A percentile compares a stretch with the other conserved stretches of the same genome.
Conservation (phyloP, 2,888 invertebrate genomes). For the Fissipunctia ypsillon region DNA sequence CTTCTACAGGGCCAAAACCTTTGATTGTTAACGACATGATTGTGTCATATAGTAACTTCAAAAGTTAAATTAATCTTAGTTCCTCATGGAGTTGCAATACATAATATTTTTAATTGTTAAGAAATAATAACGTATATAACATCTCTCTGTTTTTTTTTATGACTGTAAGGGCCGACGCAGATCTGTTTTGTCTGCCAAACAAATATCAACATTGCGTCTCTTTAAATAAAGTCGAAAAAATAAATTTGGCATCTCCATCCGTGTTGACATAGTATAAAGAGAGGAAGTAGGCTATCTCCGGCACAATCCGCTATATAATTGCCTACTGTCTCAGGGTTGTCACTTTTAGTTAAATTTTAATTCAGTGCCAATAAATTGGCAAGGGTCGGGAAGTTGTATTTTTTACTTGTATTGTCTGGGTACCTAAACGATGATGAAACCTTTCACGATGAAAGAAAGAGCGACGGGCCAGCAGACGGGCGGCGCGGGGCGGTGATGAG, state of each 20-base stretch:
- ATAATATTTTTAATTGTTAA: constrained; percentile 29
- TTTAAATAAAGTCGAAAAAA: neutral
- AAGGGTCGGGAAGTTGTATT: too few species aligned
- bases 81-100: constrained; percentile 40
- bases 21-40: neutral
- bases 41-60: neutral
- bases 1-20: neutral
- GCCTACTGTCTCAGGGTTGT: too few species aligned
- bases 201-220: neutral
- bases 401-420: too few species aligned
- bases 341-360: too few species aligned
- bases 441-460: too few species aligned
- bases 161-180: neutral
- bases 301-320: too few species aligned
- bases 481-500: too few species aligned
- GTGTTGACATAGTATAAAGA: too few species aligned
- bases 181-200: neutral
- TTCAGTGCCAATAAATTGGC: too few species aligned
- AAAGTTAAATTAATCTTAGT: neutral
- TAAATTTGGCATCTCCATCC: neutral
- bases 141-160: constrained; percentile 12
- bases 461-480: too few species aligned
- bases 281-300: too few species aligned
- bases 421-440: too few species aligned
- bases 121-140: constrained; percentile 29